Evolutionary conservation across 2,797 vertebrate species (phyloP).

Genomic region (Myiotriccus ornatus): DNA sequence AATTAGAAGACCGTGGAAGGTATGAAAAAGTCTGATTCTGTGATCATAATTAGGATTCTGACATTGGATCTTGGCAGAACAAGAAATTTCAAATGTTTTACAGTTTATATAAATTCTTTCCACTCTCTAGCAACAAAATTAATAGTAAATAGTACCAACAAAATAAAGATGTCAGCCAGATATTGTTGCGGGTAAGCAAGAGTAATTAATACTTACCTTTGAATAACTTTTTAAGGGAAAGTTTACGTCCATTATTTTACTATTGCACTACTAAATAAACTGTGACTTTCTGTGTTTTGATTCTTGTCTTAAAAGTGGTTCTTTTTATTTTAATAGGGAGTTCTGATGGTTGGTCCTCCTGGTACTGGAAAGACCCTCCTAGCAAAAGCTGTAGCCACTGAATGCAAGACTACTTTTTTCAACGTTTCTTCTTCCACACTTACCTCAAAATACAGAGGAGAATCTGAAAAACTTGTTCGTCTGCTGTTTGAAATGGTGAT

Average conservation of each 20-base stretch:
- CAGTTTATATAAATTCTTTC: neutral
- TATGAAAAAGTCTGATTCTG: conserved; percentile 59
- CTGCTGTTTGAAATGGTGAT: conserved; percentile 97
- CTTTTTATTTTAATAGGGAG: conserved; percentile 79
- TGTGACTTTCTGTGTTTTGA: neutral
- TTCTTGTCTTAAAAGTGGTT: neutral
- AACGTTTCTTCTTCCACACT: conserved; percentile 97
- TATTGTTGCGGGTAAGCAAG: neutral
- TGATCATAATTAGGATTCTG: neutral
- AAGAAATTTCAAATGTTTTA: neutral
- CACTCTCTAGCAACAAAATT: neutral
- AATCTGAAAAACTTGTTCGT: conserved; percentile 97
- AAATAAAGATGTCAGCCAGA: neutral
- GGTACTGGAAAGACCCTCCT: conserved; percentile 96
- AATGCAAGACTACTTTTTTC: conserved; percentile 98
- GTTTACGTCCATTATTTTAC: neutral
- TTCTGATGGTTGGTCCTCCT: conserved; percentile 97
- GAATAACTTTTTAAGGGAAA: neutral
- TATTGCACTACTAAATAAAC: neutral
- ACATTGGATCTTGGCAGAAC: neutral
- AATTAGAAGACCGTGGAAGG: conserved; percentile 96
- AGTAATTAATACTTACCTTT: neutral
- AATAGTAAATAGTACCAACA: neutral
- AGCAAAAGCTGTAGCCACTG: conserved; percentile 97
- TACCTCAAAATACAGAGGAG: conserved; percentile 97